Conservation (phyloP, 2,113 vertebrate genomes). For the Fregetta grallaria region DNA sequence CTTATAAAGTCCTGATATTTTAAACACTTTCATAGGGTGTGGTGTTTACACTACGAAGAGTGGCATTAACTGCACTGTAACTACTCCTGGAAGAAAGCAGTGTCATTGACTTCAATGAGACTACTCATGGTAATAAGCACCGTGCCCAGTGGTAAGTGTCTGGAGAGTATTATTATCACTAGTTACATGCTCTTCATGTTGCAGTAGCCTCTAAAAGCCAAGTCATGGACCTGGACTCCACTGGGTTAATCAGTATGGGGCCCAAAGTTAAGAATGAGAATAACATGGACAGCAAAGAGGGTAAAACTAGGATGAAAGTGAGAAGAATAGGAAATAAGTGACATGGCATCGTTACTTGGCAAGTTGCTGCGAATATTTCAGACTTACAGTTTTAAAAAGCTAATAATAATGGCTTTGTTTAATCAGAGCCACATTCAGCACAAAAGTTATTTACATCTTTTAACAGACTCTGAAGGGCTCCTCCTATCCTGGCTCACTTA, state of each 20-base stretch:
- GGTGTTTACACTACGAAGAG: constrained; percentile 11
- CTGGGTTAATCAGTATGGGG: not conserved
- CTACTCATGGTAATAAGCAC: constrained; percentile 45
- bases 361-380: not conserved
- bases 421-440: constrained; percentile 35
- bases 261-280: not conserved
- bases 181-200: not conserved
- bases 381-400: constrained; percentile 18
- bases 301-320: not conserved
- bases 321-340: not conserved
- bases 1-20: constrained; percentile 53
- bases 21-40: constrained; percentile 47
- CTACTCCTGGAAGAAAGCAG: constrained; percentile 28
- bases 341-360: not conserved
- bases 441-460: constrained; percentile 46
- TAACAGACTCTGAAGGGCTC: not conserved
- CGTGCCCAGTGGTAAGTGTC: not conserved
- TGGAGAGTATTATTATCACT: constrained; percentile 37
- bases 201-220: not conserved
- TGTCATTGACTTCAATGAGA: constrained; percentile 40
- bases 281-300: not conserved
- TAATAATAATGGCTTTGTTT: constrained; percentile 43
- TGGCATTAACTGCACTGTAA: constrained; percentile 25
- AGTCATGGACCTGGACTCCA: not conserved
- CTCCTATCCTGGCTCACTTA: constrained; percentile 6